Conservation (phyloP, 2,797 vertebrate species). For the Hapalemur alaotrensis region DNA sequence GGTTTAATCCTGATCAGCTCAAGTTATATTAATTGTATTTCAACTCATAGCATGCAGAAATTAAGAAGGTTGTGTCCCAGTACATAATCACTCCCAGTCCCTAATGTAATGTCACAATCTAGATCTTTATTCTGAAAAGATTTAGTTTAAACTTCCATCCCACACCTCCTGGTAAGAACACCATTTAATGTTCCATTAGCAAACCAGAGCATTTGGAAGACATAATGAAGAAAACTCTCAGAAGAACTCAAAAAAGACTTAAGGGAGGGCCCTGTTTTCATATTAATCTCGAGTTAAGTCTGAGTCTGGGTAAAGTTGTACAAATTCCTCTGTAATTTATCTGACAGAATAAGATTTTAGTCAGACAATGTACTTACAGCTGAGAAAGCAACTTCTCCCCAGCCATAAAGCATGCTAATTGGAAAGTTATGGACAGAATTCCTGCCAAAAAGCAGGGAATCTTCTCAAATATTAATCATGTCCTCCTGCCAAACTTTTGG, state of each 20-base stretch:
- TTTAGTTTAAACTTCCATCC: conserved; percentile 66
- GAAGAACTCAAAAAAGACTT: conserved; percentile 60
- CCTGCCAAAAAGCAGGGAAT: conserved; percentile 75
- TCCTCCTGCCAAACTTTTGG: conserved; percentile 76
- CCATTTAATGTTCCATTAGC: conserved; percentile 73
- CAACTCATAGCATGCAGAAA: conserved; percentile 77
- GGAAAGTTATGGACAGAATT: conserved; percentile 72
- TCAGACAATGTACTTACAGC: conserved; percentile 63
- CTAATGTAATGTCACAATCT: conserved; percentile 62
- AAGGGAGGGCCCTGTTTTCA: conserved; percentile 48
- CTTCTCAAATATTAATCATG: conserved; percentile 82
- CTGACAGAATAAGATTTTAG: conserved; percentile 67
- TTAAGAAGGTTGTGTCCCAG: conserved; percentile 65
- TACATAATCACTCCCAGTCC: conserved; percentile 64
- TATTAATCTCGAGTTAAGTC: conserved; percentile 63
- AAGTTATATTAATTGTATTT: conserved; percentile 77
- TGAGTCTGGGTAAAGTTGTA: conserved; percentile 48
- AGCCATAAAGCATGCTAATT: conserved; percentile 74
- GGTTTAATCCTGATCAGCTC: neutral
- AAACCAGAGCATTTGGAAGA: conserved; percentile 77
- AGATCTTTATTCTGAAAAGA: conserved; percentile 69
- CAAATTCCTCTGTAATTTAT: conserved; percentile 77
- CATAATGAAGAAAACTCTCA: conserved; percentile 70
- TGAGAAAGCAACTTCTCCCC: conserved; percentile 63
- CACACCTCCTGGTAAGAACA: conserved; percentile 54